Evolutionary conservation across 2,888 invertebrate genomes (phyloP).

Genomic region (Pristionchus mayeri): DNA sequence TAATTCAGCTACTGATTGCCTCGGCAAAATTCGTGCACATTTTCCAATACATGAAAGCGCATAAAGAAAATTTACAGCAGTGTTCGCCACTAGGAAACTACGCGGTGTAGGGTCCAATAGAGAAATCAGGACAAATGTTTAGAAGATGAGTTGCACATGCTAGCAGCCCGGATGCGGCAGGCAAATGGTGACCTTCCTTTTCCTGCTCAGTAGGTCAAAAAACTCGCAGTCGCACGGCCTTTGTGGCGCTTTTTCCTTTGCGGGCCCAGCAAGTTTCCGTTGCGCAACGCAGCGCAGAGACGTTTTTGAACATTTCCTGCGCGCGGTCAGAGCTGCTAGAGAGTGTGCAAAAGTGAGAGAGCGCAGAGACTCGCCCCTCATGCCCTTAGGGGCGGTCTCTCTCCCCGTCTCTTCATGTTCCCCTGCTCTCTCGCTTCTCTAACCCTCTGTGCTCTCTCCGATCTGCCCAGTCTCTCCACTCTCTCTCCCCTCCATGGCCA

Average conservation of each 20-base stretch:
- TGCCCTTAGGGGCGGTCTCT: conserved; percentile 4
- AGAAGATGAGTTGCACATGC: too few species aligned
- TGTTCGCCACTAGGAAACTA: too few species aligned
- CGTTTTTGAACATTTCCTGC: conserved; percentile 30
- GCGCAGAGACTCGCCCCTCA: background rate
- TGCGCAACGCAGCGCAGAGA: background rate
- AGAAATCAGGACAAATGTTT: too few species aligned
- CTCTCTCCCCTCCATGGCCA: background rate
- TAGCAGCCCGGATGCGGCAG: too few species aligned
- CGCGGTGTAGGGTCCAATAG: too few species aligned
- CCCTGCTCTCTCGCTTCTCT: conserved; percentile 1
- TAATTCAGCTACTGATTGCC: too few species aligned
- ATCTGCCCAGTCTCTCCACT: background rate
- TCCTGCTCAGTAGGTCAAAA: conserved; percentile 23
- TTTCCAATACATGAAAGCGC: too few species aligned
- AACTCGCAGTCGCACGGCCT: background rate
- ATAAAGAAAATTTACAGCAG: too few species aligned
- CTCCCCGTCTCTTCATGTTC: background rate
- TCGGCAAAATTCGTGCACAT: too few species aligned
- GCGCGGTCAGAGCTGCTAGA: too few species aligned
- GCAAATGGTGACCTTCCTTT: background rate
- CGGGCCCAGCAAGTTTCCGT: conserved; percentile 16
- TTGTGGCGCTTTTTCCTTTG: background rate
- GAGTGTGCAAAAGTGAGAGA: background rate
- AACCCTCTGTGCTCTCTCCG: background rate